Evolutionary conservation across 2,888 invertebrate genomes (phyloP).

Genomic region (Volucella bombylans): DNA sequence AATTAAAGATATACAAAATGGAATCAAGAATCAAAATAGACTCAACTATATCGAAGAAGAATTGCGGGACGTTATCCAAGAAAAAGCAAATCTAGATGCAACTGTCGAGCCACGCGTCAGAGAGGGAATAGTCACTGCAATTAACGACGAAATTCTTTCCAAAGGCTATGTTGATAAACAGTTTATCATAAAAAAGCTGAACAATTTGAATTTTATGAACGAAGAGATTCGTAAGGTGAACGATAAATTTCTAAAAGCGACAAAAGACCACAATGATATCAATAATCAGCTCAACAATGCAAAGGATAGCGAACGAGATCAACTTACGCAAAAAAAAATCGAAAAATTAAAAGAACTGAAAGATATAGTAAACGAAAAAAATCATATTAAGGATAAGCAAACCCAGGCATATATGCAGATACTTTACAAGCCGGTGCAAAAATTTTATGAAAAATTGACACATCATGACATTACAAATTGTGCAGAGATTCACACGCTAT

Average conservation of each 20-base stretch:
- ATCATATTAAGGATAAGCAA: neutral
- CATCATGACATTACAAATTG: slow-evolving; percentile 29
- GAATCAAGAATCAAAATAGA: slow-evolving; percentile 3
- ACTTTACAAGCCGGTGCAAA: neutral
- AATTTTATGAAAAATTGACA: neutral
- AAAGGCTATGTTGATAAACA: neutral
- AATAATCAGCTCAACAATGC: too few species aligned
- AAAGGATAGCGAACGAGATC: too few species aligned
- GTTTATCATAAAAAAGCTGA: neutral
- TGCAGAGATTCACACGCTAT: slow-evolving; percentile 34
- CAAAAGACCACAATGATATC: too few species aligned
- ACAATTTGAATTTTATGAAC: neutral
- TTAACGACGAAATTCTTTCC: neutral
- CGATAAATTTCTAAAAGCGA: neutral
- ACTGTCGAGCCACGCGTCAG: neutral
- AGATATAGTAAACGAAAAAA: neutral
- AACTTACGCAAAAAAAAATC: too few species aligned
- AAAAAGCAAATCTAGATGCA: neutral
- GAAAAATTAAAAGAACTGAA: too few species aligned
- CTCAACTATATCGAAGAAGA: neutral
- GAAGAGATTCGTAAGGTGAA: neutral
- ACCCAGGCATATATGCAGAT: neutral
- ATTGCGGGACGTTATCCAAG: neutral
- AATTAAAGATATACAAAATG: neutral
- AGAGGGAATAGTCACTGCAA: neutral